phyloP scores from a whole-genome alignment of 2,113 vertebrate species.

The Fregetta grallaria region DNA sequence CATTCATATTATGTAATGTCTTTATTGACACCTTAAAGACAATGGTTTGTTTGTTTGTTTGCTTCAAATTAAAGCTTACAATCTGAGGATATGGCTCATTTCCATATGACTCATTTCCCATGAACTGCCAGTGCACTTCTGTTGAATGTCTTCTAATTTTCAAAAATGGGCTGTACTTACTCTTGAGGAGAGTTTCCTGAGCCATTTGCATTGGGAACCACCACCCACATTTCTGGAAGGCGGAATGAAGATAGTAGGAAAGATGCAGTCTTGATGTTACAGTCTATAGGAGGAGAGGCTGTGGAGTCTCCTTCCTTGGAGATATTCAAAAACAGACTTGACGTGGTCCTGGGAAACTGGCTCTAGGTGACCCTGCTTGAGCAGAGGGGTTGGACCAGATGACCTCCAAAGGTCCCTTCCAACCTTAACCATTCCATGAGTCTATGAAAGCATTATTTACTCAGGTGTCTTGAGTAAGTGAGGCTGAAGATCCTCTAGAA shows the following conservation, averaged over 20 bases:
- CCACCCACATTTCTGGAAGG: background rate
- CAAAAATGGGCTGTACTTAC: background rate
- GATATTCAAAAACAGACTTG: accelerated
- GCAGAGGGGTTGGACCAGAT: background rate
- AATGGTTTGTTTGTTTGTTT: background rate
- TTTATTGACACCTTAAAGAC: background rate
- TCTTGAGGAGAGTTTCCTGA: background rate
- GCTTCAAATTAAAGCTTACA: background rate
- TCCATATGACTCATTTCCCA: background rate
- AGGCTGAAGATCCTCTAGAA: background rate
- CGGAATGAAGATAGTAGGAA: background rate
- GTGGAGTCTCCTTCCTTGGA: background rate
- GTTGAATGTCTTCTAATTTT: background rate
- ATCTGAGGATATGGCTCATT: background rate
- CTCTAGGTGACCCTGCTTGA: background rate
- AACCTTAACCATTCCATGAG: background rate
- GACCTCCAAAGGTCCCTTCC: background rate
- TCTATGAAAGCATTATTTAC: background rate
- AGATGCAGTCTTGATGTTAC: background rate
- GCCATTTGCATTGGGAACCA: background rate
- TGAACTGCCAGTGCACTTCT: background rate
- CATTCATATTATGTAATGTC: background rate
- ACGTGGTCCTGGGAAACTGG: background rate
- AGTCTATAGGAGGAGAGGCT: background rate
- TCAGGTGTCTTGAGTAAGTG: background rate